Evolutionary conservation across 2,113 vertebrate genomes (phyloP).

Genomic region (Charadrius vociferus): DNA sequence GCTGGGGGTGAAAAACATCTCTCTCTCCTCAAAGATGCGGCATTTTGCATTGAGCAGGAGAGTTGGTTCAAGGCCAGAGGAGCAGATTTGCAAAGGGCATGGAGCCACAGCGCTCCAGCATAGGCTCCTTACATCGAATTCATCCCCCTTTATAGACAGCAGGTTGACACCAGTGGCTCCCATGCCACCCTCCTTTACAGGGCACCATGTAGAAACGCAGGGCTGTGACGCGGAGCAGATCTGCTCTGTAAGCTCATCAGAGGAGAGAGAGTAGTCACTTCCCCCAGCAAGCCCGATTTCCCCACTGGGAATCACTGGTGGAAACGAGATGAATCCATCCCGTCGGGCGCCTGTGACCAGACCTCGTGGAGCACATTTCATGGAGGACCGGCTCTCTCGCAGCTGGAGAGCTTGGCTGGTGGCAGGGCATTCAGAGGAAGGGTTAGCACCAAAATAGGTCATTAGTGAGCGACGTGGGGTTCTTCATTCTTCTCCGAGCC

Average conservation of each 20-base stretch:
- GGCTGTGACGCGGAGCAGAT: not conserved
- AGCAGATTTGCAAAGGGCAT: not conserved
- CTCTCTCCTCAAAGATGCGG: not conserved
- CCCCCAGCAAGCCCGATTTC: not conserved
- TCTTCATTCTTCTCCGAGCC: constrained; percentile 36
- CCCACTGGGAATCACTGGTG: not conserved
- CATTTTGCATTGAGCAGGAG: not conserved
- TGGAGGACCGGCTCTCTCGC: not conserved
- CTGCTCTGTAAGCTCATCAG: not conserved
- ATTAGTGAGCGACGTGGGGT: not conserved
- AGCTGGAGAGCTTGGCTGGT: not conserved
- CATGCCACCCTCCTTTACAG: not conserved
- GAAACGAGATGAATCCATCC: fast-evolving
- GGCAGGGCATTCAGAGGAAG: not conserved
- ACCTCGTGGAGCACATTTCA: fast-evolving
- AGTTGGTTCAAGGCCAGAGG: not conserved
- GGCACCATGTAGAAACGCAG: not conserved
- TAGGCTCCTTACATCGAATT: not conserved
- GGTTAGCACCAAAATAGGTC: constrained; percentile 24
- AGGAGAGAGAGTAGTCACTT: not conserved
- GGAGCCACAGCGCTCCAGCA: fast-evolving
- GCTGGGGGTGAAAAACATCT: not conserved
- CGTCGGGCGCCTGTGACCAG: fast-evolving
- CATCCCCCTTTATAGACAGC: not conserved
- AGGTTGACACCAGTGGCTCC: not conserved